Evolutionary conservation across 2,888 invertebrate species (phyloP).

Genomic region (Petrophora chlorosata): DNA sequence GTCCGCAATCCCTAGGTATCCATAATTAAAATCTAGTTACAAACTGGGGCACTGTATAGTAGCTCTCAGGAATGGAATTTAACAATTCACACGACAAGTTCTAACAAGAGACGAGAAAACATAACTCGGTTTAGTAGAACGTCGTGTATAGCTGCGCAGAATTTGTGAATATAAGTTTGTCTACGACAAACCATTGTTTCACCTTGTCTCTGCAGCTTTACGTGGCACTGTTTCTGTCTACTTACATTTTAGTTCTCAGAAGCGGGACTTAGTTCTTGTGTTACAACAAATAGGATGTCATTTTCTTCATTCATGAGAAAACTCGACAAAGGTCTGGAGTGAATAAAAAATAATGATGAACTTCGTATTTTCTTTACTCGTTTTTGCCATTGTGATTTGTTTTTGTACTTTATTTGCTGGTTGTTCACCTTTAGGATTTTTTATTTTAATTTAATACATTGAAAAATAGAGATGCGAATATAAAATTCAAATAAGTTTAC

Average conservation of each 20-base stretch:
- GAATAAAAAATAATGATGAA: not conserved
- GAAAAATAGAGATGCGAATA: not conserved
- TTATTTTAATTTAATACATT: not conserved
- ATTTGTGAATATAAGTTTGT: conserved; percentile 40
- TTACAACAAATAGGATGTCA: conserved; percentile 7
- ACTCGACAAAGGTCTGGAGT: not conserved
- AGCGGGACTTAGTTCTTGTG: conserved; percentile 4
- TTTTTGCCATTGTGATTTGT: not conserved
- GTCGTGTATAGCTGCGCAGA: conserved; percentile 46
- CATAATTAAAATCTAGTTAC: conserved; percentile 81
- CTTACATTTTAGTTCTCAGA: conserved; percentile 19
- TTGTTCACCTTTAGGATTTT: not conserved
- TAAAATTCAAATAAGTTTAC: conserved; percentile 26
- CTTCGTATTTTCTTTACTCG: not conserved
- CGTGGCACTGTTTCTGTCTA: conserved; percentile 15
- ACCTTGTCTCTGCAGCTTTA: conserved; percentile 31
- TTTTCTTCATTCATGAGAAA: conserved; percentile 11
- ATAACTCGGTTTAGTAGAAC: conserved; percentile 62
- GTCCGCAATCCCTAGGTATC: conserved; percentile 65
- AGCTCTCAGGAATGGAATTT: conserved; percentile 74
- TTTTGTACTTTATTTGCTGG: not conserved
- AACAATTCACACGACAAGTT: conserved; percentile 77
- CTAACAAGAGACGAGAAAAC: conserved; percentile 62
- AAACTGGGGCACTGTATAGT: conserved; percentile 63
- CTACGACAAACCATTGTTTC: conserved; percentile 39